Base-by-base conservation (phyloP, 1,140 invertebrate genomes). In the Alviniconcha marisindica region DNA sequence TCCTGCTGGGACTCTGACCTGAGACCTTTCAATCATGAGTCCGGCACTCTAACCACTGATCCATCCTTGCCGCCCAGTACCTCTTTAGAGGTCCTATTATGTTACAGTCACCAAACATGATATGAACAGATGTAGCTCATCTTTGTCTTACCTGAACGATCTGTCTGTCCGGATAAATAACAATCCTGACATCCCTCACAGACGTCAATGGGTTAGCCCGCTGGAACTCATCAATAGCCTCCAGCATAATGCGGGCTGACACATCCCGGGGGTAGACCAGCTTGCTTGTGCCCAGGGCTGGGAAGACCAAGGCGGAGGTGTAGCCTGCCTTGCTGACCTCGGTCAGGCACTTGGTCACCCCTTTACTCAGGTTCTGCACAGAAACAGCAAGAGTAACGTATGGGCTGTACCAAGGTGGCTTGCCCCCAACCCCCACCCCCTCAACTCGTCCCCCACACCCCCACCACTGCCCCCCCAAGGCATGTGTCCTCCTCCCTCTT, bases 271-370 rank as follows among this genome's bases (percentile, higher is more conserved):
- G 89, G 63, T 85, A 87, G 7, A 77, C 77, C 10, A 88, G 83
- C n/a, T 80, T 82, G 24, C 88, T 88, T 0, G 88, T 88, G n/a
- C 89, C 89, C n/a, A 90, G 66, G 0, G 86, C 87, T 48, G 89
- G 89, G 36, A 90, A 84, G n/a, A 85, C 87, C 2, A 90, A 81
- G 76, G 76, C n/a, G 74, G 74, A 42, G 44, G 76, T 54, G 44
- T 54, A 36, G 44, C 21, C n/a, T 0, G 14, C 7, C 1, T 7
- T 77, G 76, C 44, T 77, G 76, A 48, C 76, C 7, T 77, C 33
- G n/a, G 44, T 77, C 51, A 77, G 51, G 31, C 76, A 77, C 44
- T 51, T 77, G 12, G 24, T 54, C 28, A 77, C 76, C 24, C 10
- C 14, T 33, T 48, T 15, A 14, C 33, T 0, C n/a, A 77, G n/a